Evolutionary conservation across 2,113 vertebrate genomes (phyloP), one percentile per base, ranked within the genome.

Genomic region (Corydoras sp.): DNA sequence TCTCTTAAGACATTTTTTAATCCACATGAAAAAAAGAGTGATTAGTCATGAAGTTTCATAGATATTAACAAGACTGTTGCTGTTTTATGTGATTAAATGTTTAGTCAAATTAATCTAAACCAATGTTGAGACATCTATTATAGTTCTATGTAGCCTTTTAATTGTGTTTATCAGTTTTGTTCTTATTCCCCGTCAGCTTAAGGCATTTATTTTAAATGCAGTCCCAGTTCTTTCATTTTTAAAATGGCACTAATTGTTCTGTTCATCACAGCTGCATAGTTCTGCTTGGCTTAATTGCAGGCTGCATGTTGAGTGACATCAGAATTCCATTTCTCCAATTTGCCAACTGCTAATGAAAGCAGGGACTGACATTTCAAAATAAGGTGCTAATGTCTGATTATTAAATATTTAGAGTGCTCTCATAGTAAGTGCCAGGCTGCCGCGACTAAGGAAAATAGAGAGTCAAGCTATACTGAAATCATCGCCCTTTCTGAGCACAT

Each of bases 151-250:
- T 63, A 13, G 50, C 24, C n/a, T 49, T 18, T 29, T n/a, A 50
- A 29, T 61, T 60, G 14, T 18, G 8, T 55, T 24, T 24, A 35
- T 68, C 15, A 15, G 58, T 12, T 59, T 60, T 62, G 9, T 50
- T 62, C 32, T 9, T 24, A 35, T 3, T 30, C 10, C 14, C 5
- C n/a, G 48, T 62, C 58, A 62, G 58, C 7, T n/a, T 59, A 24
- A 68, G 55, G 31, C 49, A 8, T 63, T 59, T 30, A 82, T 81
- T 79, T 79, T 76, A 81, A 83, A 80, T 84, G 83, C 11, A 49
- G 9, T 30, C 54, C 53, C 35, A 62, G 18, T 64, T 63, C 29
- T 62, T 74, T 68, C 56, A 55, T 67, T 68, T 67, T 49, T 13
- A 32, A 67, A 61, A 66, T 60, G 49, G 7, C 30, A 54, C 9